Conservation (phyloP, 2,113 vertebrate genomes). For the Castor canadensis region DNA sequence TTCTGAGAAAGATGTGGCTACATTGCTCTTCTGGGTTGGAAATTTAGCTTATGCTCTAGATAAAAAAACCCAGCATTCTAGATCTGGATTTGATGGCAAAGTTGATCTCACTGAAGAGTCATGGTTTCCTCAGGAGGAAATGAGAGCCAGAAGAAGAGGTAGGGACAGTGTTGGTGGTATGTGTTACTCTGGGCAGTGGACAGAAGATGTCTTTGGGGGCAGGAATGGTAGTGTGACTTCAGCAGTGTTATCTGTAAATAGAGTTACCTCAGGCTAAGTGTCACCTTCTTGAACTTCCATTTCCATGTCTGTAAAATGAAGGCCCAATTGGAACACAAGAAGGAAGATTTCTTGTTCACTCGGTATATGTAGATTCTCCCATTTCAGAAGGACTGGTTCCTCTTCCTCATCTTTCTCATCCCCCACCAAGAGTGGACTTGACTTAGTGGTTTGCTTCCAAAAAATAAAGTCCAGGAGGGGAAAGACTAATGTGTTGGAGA, state of each 20-base stretch:
- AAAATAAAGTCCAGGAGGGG: not conserved
- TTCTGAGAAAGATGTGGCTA: slow-evolving; percentile 29
- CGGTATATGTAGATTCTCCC: not conserved
- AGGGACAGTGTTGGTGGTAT: rapidly evolving
- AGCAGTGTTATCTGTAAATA: not conserved
- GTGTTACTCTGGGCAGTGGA: not conserved
- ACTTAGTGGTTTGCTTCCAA: not conserved
- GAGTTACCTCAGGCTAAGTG: not conserved
- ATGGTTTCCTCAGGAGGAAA: not conserved
- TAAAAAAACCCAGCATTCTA: not conserved
- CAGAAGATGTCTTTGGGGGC: not conserved
- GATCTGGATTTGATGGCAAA: not conserved
- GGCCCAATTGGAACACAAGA: rapidly evolving
- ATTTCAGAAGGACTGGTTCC: not conserved
- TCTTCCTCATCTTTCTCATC: not conserved
- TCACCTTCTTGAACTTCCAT: not conserved
- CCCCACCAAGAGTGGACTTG: not conserved
- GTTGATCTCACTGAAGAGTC: not conserved
- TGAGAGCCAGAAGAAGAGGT: not conserved
- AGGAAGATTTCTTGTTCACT: not conserved
- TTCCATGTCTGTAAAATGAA: not conserved
- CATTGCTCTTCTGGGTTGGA: not conserved
- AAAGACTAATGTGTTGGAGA: not conserved
- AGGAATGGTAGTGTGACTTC: rapidly evolving
- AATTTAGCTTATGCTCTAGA: not conserved